Conservation (phyloP, 2,888 invertebrate species). For the Thecocarcelia acutangulata region DNA sequence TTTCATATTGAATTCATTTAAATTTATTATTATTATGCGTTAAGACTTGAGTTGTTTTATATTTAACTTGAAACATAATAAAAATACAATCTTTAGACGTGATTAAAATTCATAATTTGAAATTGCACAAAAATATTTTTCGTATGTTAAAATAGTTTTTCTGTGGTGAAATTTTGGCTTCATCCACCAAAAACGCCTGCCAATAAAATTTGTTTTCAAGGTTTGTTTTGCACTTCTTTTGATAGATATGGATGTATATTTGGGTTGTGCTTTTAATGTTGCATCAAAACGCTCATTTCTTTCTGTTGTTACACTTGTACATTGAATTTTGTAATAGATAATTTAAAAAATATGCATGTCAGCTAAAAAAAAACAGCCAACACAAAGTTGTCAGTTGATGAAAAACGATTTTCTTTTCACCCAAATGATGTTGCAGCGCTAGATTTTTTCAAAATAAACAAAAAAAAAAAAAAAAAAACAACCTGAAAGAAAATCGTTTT, state of each 20-base stretch:
- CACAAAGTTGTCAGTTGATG: constrained; percentile 14
- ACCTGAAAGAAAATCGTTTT: neutral
- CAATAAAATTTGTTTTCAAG: constrained; percentile 67
- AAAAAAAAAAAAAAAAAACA: no score
- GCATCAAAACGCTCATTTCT: neutral
- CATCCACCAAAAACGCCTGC: constrained; percentile 59
- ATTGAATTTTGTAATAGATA: constrained; percentile 33
- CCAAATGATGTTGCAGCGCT: constrained; percentile 23
- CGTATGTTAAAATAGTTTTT: neutral
- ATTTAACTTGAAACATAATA: constrained; percentile 14
- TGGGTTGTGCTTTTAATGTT: constrained; percentile 14
- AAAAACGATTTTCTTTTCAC: constrained; percentile 37
- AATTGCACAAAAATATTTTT: constrained; percentile 14
- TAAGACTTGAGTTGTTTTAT: constrained; percentile 15
- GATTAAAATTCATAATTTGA: constrained; percentile 52
- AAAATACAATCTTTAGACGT: constrained; percentile 32
- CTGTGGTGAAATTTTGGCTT: constrained; percentile 67
- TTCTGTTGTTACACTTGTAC: constrained; percentile 17
- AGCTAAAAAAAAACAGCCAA: neutral
- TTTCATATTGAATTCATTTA: constrained; percentile 14
- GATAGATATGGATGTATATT: constrained; percentile 18
- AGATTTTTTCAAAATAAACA: no score
- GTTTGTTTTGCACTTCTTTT: constrained; percentile 59
- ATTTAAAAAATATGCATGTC: constrained; percentile 26
- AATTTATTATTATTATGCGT: constrained; percentile 39